Conservation (phyloP, 53 echinoderm and acorn worm genomes). For the Apostichopus leukothele region DNA sequence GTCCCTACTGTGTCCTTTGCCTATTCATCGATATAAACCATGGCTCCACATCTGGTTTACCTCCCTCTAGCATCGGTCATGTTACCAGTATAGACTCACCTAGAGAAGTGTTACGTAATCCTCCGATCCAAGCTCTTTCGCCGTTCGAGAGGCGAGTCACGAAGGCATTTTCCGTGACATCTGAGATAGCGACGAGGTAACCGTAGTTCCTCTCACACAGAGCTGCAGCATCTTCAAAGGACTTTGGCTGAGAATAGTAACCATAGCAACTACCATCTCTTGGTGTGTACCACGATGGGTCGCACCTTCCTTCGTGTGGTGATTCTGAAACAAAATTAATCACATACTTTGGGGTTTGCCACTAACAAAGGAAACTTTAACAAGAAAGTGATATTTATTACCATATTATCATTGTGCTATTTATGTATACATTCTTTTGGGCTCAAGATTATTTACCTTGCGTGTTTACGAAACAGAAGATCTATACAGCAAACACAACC, state of each 20-base stretch:
- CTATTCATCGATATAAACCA: too few species aligned
- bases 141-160: slow-evolving; percentile 20
- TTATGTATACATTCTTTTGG: too few species aligned
- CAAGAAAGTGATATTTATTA: too few species aligned
- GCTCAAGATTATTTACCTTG: too few species aligned
- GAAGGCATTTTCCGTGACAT: slow-evolving; percentile 33
- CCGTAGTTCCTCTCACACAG: background rate
- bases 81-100: background rate
- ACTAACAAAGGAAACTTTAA: too few species aligned
- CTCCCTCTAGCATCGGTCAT: too few species aligned
- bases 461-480: too few species aligned
- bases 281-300: slow-evolving; percentile 39
- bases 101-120: slow-evolving; percentile 17
- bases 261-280: slow-evolving; percentile 32
- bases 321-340: background rate
- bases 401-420: too few species aligned
- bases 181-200: slow-evolving; percentile 17
- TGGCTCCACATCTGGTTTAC: too few species aligned
- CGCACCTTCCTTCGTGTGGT: background rate
- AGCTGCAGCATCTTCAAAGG: slow-evolving; percentile 3
- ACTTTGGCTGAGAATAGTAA: slow-evolving; percentile 11
- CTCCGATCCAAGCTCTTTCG: slow-evolving; percentile 36
- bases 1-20: too few species aligned
- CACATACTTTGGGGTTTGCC: too few species aligned
- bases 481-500: too few species aligned